Base-by-base conservation (phyloP, 2,888 invertebrate genomes). In the Himalopsyche kuldschensis region DNA sequence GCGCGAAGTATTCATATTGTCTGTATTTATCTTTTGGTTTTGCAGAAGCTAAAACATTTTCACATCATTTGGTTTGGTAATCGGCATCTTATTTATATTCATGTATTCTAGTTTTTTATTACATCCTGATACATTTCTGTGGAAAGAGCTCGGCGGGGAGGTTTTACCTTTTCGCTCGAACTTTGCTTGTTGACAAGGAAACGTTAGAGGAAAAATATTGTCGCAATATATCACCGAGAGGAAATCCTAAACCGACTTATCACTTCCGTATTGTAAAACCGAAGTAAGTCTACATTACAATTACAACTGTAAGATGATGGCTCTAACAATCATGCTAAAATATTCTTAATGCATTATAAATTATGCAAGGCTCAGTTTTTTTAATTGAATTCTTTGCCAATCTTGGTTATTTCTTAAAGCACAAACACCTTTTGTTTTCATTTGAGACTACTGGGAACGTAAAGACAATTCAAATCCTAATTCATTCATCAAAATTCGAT, bases 181-280 rank as follows among this genome's bases (percentile, higher is more conserved):
- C 47, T 81, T 46, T 24, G 81, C 76, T 63, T 75, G 86, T 78
- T 82, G 86, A 86, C 86, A 84, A 84, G 86, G 86, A 86, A 86
- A 82, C 84, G 86, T 83, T 83, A 83, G 79, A 86, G 86, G 86
- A 86, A 86, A 85, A 86, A 86, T 86, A 86, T 86, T 86, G 86
- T 86, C 86, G 84, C 80, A 30, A 82, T 86, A 86, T 84, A 86
- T 86, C 86, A 86, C 80, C 46, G 79, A 75, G 32, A 75, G 86
- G 86, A 86, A 84, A 83, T 86, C 84, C 86, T 84, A 78, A 83
- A 83, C 83, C 84, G 86, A 86, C 86, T 81, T 84, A 82, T 86
- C 86, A 84, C 84, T 83, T 86, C 86, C 86, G 84, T 17, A 55
- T 55, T 20, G 55, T 55, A 20, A 55, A 55, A 55, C 55, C 55